phyloP scores from a whole-genome alignment of 1,140 invertebrate genomes.

The Drosophila subobscura region DNA sequence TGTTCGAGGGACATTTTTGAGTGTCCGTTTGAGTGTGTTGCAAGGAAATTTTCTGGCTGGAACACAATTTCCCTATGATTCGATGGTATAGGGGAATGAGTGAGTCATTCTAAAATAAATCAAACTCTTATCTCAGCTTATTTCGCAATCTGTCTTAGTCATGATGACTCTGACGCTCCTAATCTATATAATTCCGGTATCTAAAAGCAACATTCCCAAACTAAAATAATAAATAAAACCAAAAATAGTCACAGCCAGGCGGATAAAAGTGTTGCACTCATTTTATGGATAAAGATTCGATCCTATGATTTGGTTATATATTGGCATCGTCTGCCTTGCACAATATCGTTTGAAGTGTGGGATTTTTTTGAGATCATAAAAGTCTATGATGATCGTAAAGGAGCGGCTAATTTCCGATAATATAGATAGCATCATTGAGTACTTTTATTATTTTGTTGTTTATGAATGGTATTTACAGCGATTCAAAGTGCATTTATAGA shows the following conservation, averaged over 20 bases:
- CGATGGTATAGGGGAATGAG: slow-evolving; percentile 2
- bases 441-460: no score
- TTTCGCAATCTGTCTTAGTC: slow-evolving; percentile 8
- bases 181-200: slow-evolving; percentile 15
- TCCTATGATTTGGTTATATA: neutral
- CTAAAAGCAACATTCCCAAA: slow-evolving; percentile 4
- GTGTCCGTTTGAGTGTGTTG: slow-evolving; percentile 43
- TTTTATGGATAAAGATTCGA: no score
- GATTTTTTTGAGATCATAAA: no score
- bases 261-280: neutral
- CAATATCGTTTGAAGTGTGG: slow-evolving; percentile 8
- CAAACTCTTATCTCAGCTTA: slow-evolving; percentile 41
- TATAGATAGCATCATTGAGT: neutral
- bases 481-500: no score
- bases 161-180: neutral
- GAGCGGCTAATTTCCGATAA: neutral
- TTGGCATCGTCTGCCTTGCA: neutral
- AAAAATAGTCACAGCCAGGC: neutral
- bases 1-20: slow-evolving; percentile 43
- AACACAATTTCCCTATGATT: slow-evolving; percentile 3
- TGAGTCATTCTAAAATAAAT: slow-evolving; percentile 19
- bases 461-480: no score
- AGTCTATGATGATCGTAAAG: neutral
- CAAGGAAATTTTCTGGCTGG: slow-evolving; percentile 3
- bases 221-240: neutral